Evolutionary conservation across 2,113 vertebrate genomes (phyloP).

Genomic region (Cettia cetti): DNA sequence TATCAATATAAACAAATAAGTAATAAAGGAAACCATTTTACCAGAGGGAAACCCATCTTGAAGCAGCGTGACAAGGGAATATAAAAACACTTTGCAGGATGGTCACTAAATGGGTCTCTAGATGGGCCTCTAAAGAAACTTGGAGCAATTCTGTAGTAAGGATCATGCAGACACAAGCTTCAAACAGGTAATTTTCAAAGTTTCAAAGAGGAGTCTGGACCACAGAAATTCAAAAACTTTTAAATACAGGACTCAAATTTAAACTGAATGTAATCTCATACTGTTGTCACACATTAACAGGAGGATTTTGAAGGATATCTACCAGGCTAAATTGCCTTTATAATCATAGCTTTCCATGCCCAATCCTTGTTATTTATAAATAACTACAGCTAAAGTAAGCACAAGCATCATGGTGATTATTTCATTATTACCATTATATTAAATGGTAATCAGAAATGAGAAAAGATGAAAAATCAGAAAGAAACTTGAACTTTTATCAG

Average conservation of each 20-base stretch:
- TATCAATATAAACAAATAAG: constrained; percentile 45
- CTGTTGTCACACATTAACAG: neutral
- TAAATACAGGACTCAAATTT: neutral
- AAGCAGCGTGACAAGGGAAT: neutral
- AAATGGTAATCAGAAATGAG: neutral
- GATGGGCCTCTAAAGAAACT: neutral
- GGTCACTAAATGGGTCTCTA: neutral
- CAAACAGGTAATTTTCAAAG: neutral
- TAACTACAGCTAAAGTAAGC: neutral
- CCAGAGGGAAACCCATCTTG: neutral
- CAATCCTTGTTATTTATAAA: neutral
- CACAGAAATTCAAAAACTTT: neutral
- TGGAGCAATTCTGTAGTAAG: neutral
- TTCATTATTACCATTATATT: neutral
- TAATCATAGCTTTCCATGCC: neutral
- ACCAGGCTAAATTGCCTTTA: neutral
- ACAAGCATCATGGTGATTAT: neutral
- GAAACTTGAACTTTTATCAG: neutral
- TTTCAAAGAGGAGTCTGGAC: neutral
- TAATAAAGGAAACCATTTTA: constrained; percentile 13
- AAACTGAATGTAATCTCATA: neutral
- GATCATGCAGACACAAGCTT: neutral
- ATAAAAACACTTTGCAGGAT: neutral
- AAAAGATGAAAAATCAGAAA: neutral
- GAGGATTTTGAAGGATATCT: neutral